Conservation (phyloP, 2,797 vertebrate genomes). For the Pangasius sanitwongsei region DNA sequence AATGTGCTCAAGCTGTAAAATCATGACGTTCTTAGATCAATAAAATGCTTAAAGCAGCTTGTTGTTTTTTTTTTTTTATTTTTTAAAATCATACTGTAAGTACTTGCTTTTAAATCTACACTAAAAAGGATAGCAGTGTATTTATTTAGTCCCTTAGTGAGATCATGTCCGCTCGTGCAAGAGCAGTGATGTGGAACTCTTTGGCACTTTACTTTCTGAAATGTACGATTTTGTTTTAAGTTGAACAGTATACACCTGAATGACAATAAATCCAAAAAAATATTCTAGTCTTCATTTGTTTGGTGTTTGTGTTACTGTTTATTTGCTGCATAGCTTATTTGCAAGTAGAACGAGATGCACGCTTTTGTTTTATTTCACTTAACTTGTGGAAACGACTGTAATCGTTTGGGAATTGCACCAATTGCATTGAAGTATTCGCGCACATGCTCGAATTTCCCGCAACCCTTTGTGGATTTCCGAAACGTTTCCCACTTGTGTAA, state of each 20-base stretch:
- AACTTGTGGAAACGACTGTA: not conserved
- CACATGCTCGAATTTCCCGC: not conserved
- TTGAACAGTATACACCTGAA: not conserved
- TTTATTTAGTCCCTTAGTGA: not conserved
- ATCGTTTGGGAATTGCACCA: not conserved
- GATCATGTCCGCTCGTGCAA: not conserved
- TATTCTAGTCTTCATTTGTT: not conserved
- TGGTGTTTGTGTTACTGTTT: not conserved
- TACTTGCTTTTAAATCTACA: not conserved
- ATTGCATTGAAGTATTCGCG: no score
- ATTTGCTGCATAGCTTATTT: not conserved
- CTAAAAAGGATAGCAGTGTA: not conserved
- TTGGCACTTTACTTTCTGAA: slow-evolving; percentile 32
- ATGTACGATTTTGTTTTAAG: slow-evolving; percentile 13
- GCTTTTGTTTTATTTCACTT: not conserved
- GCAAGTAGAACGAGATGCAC: not conserved
- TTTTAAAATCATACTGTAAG: not conserved
- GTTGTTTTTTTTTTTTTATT: not conserved
- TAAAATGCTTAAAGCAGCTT: not conserved
- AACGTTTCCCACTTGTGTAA: not conserved
- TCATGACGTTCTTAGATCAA: not conserved
- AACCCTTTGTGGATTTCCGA: not conserved
- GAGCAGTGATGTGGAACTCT: not conserved
- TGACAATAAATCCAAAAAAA: not conserved
- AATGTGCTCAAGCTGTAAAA: not conserved